Conservation (phyloP, 2,888 invertebrate genomes). For the Gymnocheta viridis region DNA sequence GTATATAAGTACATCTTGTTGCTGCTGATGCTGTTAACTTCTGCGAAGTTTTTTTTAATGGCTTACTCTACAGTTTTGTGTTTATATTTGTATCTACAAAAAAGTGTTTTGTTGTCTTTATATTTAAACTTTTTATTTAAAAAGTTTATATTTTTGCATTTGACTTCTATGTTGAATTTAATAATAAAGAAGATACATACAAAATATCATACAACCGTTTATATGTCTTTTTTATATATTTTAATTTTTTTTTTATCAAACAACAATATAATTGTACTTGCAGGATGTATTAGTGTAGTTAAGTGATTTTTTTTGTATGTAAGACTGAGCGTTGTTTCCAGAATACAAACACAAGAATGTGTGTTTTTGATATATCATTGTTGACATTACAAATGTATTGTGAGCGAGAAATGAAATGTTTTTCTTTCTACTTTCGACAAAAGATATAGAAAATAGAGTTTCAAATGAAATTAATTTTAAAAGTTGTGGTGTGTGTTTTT, state of each 20-base stretch:
- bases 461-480: constrained; percentile 22
- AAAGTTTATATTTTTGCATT: not conserved
- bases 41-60: not conserved
- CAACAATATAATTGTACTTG: no score
- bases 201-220: no score
- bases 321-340: no score
- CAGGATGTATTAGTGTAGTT: no score
- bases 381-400: constrained; percentile 25
- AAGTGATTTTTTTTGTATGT: no score
- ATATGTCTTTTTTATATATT: no score
- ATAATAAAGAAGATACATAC: no score
- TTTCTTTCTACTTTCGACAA: not conserved
- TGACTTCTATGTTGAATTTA: not conserved
- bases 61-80: not conserved
- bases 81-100: no score
- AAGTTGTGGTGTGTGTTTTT: not conserved
- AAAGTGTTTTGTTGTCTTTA: no score
- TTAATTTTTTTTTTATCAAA: no score
- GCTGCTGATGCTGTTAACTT: not conserved
- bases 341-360: no score
- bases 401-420: not conserved
- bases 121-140: no score
- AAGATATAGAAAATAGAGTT: not conserved
- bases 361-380: constrained; percentile 29
- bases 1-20: not conserved